Evolutionary conservation across 2,888 invertebrate species (phyloP).

Genomic region (Harpagoxenus sublaevis): DNA sequence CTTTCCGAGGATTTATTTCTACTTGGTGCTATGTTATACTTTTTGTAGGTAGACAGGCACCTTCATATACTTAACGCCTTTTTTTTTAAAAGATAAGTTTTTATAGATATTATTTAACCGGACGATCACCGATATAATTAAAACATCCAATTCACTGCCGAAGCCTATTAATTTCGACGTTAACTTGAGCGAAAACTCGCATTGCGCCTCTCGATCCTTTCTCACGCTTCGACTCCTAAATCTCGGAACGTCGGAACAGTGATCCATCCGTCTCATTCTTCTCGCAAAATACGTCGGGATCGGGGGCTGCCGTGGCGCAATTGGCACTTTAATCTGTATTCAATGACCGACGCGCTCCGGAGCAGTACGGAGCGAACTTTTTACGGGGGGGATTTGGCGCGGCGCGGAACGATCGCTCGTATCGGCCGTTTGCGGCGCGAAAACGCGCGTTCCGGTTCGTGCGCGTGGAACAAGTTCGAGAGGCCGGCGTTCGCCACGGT

Average conservation of each 20-base stretch:
- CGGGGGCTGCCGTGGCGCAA: constrained; percentile 30
- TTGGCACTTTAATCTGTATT: constrained; percentile 58
- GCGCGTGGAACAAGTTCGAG: constrained; percentile 72
- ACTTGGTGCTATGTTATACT: too few species aligned
- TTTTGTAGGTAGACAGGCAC: too few species aligned
- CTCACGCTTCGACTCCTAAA: neutral
- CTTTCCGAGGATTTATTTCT: too few species aligned
- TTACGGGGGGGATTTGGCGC: constrained; percentile 52
- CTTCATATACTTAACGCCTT: too few species aligned
- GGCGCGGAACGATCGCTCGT: constrained; percentile 52
- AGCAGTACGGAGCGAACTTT: constrained; percentile 46
- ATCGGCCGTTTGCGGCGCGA: constrained; percentile 57
- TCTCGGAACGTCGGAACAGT: neutral
- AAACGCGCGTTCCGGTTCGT: constrained; percentile 59
- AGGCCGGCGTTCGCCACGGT: constrained; percentile 77
- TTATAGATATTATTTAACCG: neutral
- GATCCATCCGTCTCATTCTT: constrained; percentile 18
- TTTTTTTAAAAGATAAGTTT: too few species aligned
- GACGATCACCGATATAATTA: neutral
- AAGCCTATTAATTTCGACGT: neutral
- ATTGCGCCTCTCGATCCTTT: neutral
- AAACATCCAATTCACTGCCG: neutral
- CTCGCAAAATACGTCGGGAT: constrained; percentile 24
- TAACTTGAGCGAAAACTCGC: neutral
- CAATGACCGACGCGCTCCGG: constrained; percentile 55